Percentiles rank a stretch among this genome's conserved stretches.
Evolutionary conservation across 2,113 vertebrate genomes (phyloP).

Genomic region (Perca schrenkii): DNA sequence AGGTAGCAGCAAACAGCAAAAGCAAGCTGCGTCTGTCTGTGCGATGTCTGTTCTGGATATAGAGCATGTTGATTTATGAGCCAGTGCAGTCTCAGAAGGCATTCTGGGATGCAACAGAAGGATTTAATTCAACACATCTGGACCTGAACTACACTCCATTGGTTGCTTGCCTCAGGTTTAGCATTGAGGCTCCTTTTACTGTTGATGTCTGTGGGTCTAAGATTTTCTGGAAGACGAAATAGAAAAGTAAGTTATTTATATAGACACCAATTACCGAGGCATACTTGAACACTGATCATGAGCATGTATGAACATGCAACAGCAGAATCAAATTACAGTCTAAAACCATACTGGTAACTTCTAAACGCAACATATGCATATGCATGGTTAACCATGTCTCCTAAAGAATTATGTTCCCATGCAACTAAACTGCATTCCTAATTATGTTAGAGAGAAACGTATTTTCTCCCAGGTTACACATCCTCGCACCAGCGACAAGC

Average conservation of each 20-base stretch:
- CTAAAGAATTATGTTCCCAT: too few species aligned
- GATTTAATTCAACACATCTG: conserved; percentile 80
- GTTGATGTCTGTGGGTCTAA: conserved; percentile 4
- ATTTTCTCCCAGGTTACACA: too few species aligned
- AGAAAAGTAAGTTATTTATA: conserved; percentile 14
- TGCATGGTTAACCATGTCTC: too few species aligned
- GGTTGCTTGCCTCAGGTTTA: conserved; percentile 42
- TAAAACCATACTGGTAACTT: too few species aligned
- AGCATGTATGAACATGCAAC: conserved; percentile 9
- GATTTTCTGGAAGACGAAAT: conserved; percentile 16
- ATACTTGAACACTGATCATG: background rate
- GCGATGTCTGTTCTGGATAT: conserved; percentile 46
- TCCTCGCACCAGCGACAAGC: too few species aligned
- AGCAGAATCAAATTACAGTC: background rate
- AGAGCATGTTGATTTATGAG: conserved; percentile 75
- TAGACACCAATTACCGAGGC: background rate
- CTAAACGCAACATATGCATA: too few species aligned
- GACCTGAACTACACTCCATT: conserved; percentile 40
- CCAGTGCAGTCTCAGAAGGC: conserved; percentile 48
- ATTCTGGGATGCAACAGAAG: conserved; percentile 67
- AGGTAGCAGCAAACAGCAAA: conserved; percentile 44
- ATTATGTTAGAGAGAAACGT: too few species aligned
- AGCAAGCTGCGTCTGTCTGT: conserved; percentile 40
- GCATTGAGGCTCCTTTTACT: conserved; percentile 24
- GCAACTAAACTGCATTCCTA: too few species aligned